Conservation (phyloP, 1,140 invertebrate genomes). For the Thaumetopoea pityocampa region DNA sequence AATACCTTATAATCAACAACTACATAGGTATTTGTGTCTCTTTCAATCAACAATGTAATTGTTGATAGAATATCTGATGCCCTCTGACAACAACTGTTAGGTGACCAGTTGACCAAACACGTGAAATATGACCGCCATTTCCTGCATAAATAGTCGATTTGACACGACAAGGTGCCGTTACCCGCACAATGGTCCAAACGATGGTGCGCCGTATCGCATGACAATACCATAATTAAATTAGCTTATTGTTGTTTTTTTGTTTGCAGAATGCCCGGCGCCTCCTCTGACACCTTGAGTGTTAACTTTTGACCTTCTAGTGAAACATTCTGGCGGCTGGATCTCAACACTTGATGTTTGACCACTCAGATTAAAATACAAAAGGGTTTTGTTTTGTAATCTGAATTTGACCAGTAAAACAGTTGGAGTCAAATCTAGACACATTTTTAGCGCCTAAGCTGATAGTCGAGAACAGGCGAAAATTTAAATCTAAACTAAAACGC, state of each 20-base stretch:
- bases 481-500: no score
- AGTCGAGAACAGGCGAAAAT: no score
- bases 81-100: constrained; percentile 17
- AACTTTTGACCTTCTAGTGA: constrained; percentile 18
- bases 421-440: no score
- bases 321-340: constrained; percentile 22
- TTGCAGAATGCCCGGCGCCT: constrained; percentile 77
- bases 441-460: no score
- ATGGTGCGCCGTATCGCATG: constrained; percentile 5
- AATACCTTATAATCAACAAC: no score
- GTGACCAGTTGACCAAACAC: constrained; percentile 31
- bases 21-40: no score
- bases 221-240: constrained; percentile 15
- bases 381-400: no score
- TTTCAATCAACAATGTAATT: no score
- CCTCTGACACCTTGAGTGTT: constrained; percentile 34
- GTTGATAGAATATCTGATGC: no score
- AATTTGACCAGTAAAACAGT: no score
- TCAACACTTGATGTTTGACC: constrained; percentile 20
- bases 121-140: constrained; percentile 13
- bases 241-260: constrained; percentile 27
- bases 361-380: no score
- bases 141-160: constrained; percentile 23
- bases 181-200: constrained; percentile 21
- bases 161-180: constrained; percentile 30